Percentiles rank a stretch among this genome's conserved stretches.
phyloP scores from a whole-genome alignment of 2,888 invertebrate genomes.

The Pristionchus arcanus region DNA sequence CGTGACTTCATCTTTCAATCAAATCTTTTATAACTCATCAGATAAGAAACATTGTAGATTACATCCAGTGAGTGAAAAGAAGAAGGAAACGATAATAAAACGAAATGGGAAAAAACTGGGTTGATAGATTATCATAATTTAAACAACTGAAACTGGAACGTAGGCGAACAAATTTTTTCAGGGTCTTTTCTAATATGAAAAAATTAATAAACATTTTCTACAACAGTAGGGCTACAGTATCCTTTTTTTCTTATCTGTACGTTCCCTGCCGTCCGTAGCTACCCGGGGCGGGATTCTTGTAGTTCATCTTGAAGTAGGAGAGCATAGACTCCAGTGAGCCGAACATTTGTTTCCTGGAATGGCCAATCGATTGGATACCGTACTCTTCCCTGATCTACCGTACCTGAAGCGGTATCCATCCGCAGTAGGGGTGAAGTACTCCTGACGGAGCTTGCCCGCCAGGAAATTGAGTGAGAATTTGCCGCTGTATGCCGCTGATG shows the following conservation, averaged over 20 bases:
- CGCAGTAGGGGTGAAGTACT: conserved; percentile 91
- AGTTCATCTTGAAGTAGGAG: conserved; percentile 98
- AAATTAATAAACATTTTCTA: too few species aligned
- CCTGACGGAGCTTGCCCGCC: conserved; percentile 91
- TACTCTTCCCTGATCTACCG: not conserved
- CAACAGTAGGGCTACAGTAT: too few species aligned
- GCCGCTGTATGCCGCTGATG: conserved; percentile 83
- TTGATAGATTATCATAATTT: too few species aligned
- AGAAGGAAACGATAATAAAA: not conserved
- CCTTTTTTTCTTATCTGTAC: not conserved
- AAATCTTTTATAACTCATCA: not conserved
- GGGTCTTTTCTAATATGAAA: too few species aligned
- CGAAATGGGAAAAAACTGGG: not conserved
- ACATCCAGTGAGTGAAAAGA: not conserved
- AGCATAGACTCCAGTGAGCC: conserved; percentile 88
- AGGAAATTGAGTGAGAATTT: conserved; percentile 95
- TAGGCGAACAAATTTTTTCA: too few species aligned
- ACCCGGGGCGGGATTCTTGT: conserved; percentile 78
- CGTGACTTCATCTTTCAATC: not conserved
- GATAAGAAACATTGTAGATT: not conserved
- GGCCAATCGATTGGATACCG: conserved; percentile 19
- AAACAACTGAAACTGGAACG: too few species aligned
- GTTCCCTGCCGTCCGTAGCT: not conserved
- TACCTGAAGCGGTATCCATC: conserved; percentile 90
- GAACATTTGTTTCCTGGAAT: conserved; percentile 86